Base-by-base conservation (phyloP, 2,113 vertebrate species). In the Tiliqua scincoides region DNA sequence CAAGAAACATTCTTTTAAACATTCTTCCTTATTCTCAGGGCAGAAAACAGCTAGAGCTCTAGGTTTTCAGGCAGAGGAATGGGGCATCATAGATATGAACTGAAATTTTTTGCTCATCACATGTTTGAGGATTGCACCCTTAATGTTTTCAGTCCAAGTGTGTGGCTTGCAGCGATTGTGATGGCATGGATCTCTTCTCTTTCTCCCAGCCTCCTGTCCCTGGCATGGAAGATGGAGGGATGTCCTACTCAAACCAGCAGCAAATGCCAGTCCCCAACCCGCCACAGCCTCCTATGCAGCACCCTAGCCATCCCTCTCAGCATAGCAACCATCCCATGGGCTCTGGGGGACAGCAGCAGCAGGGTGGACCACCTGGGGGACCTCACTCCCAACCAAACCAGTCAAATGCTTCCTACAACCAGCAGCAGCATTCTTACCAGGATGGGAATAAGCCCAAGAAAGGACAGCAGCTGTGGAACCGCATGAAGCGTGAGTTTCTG, bases 381-480 rank as follows among this genome's bases (percentile, higher is more conserved):
- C 96, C 89, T 87, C 97, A 97, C 85, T 86, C 95, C 8, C 93
- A 96, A 89, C 96, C 95, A 6, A 93, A 94, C 93, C 80, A 97
- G 89, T 32, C 96, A 2, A 77, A 91, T 89, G 70, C 96, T 94
- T 86, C 96, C 80, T 96, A 96, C 2, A 94, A 95, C 65, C 97
- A 97, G 2, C 96, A 97, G 89, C 97, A 97, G 1, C 96, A 97
- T 89, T 4, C 87, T 89, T 92, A 96, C 94, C 73, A 75, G 0
- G 95, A 95, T 11, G 85, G 91, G 0, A 40, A 90, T 59, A 97
- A 97, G 85, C 90, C 93, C 82, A 97, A 95, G 93, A 96, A 96
- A 83, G 94, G 95, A 71, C 98, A 98, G 80, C 98, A 98, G 89
- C 92, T 98, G 4, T 98, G 98, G 97, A 97, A 97, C 75, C 98